Evolutionary conservation across 2,888 invertebrate species (phyloP).

Genomic region (Choristoneura rosaceana): DNA sequence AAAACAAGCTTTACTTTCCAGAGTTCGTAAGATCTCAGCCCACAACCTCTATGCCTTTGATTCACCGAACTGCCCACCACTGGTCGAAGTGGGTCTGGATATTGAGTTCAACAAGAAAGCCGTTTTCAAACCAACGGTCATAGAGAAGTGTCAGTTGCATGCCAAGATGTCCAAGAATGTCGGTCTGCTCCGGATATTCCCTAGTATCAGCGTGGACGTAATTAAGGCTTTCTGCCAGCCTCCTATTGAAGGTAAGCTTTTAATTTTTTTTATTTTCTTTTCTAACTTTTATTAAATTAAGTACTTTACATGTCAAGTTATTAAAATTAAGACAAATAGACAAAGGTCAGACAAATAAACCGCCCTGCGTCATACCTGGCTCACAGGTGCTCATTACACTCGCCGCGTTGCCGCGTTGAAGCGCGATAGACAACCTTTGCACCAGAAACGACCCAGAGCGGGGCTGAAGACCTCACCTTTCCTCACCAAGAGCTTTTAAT

Average conservation of each 20-base stretch:
- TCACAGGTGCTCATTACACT: no score
- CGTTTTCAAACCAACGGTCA: conserved; percentile 73
- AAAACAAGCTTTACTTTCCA: conserved; percentile 44
- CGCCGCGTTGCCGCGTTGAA: no score
- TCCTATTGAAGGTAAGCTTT: conserved; percentile 86
- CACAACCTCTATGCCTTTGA: conserved; percentile 92
- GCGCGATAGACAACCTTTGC: no score
- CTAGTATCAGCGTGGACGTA: conserved; percentile 94
- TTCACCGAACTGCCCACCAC: conserved; percentile 93
- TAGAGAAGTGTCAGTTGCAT: conserved; percentile 89
- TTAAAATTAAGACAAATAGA: no score
- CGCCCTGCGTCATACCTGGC: no score
- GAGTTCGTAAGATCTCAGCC: conserved; percentile 91
- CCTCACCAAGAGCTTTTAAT: no score
- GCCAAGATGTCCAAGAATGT: conserved; percentile 93
- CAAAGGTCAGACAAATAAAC: no score
- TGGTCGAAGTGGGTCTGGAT: conserved; percentile 93
- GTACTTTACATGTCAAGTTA: no score
- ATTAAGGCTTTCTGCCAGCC: conserved; percentile 90
- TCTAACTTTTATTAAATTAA: no score
- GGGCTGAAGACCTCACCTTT: no score
- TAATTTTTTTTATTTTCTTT: neutral
- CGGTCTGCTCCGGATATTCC: conserved; percentile 94
- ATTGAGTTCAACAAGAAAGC: conserved; percentile 87
- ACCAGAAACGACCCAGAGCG: no score